phyloP scores from a whole-genome alignment of 2,113 vertebrate genomes.

The Zosterops hypoxanthus region DNA sequence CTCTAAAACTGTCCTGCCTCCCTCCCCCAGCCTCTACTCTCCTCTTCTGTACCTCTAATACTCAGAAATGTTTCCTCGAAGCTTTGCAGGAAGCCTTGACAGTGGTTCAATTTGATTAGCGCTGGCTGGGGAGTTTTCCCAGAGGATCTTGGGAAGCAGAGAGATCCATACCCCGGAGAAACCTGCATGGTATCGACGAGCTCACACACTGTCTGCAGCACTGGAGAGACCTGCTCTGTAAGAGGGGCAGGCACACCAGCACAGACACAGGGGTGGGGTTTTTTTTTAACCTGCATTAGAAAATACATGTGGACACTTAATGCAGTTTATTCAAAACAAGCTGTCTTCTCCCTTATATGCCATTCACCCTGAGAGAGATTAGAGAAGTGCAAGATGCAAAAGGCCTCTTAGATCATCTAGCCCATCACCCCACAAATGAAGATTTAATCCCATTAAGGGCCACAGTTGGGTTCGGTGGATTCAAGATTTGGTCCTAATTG shows the following conservation, averaged over 20 bases:
- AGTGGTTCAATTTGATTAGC: constrained; percentile 56
- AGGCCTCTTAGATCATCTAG: constrained; percentile 49
- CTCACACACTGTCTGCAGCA: background rate
- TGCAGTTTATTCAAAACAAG: constrained; percentile 45
- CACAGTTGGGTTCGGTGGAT: background rate
- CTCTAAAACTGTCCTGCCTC: constrained; percentile 52
- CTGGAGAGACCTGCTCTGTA: background rate
- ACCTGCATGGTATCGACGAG: background rate
- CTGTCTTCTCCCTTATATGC: constrained; percentile 33
- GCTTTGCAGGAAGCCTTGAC: constrained; percentile 56
- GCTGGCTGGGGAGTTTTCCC: constrained; percentile 28
- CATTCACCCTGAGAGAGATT: background rate
- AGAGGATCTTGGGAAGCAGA: background rate
- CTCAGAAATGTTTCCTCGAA: constrained; percentile 51
- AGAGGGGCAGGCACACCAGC: background rate
- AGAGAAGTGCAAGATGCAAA: background rate
- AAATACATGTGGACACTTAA: constrained; percentile 3
- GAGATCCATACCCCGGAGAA: background rate
- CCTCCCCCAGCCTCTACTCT: constrained; percentile 55
- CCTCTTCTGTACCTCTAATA: constrained; percentile 44
- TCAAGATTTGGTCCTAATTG: constrained; percentile 48
- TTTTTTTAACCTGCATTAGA: constrained; percentile 7
- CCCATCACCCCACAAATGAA: constrained; percentile 54
- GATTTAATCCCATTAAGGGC: constrained; percentile 62
- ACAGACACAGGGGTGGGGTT: background rate